These are phyloP conservation scores for Zaprionus tsacasi DNA, from an alignment of 1,140 invertebrate species.

Conservation along the genomic window DNA sequence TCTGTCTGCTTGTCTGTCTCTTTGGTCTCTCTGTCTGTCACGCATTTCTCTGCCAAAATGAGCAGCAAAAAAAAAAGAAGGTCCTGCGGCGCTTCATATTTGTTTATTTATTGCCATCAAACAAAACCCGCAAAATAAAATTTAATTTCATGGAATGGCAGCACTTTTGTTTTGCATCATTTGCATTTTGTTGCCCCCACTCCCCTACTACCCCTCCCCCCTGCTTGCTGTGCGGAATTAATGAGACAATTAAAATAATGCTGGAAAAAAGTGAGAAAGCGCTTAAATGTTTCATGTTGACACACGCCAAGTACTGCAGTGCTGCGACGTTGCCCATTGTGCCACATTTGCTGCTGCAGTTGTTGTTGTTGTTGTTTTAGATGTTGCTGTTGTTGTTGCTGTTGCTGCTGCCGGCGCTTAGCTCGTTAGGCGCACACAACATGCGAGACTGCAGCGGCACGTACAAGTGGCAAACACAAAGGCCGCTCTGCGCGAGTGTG, in stretches of 20 bases:
- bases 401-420: constrained; percentile 29
- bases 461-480: constrained; percentile 53
- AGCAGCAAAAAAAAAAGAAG: constrained; percentile 20
- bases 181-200: constrained; percentile 44
- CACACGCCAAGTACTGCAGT: constrained; percentile 45
- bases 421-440: constrained; percentile 63
- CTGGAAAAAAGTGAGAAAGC: constrained; percentile 25
- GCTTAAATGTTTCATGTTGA: constrained; percentile 40
- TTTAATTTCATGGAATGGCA: constrained; percentile 26
- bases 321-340: constrained; percentile 17
- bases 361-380: not conserved
- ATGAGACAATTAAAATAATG: constrained; percentile 54
- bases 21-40: constrained; percentile 19
- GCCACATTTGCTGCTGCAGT: constrained; percentile 9
- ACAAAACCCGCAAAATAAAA: constrained; percentile 16
- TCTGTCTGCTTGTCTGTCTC: not conserved
- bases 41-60: constrained; percentile 38
- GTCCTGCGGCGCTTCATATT: constrained; percentile 67
- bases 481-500: constrained; percentile 50
- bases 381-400: not conserved
- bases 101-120: constrained; percentile 71
- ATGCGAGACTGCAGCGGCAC: constrained; percentile 52
- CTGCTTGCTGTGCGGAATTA: constrained; percentile 1
- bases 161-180: constrained; percentile 56
- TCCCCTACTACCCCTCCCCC: not conserved